Base-by-base conservation (phyloP, 1,140 invertebrate species). In the Drosophila rufa region DNA sequence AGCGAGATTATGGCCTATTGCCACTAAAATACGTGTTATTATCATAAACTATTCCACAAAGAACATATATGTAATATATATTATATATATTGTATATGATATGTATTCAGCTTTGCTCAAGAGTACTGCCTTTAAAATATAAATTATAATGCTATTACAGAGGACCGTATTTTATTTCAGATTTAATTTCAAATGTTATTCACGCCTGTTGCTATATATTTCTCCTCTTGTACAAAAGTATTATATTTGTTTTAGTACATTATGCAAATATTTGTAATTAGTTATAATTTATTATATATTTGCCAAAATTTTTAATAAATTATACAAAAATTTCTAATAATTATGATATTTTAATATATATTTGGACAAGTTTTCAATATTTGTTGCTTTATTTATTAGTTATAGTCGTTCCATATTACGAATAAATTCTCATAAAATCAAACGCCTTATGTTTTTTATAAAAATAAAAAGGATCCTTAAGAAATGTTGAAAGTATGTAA, bases 1-100 rank as follows among this genome's bases (percentile, higher is more conserved):
- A 11, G 1, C 0, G 30, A 58, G 15, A 67, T 67, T 22, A 1
- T 12, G n/a, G 3, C 33, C n/a, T 85, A 86, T 55, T 85, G 82
- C 65, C 19, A 22, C 9, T 25, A 38, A 48, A 15, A 47, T 4
- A 12, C 12, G 4, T 50, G 47, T n/a, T 50, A 27, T 48, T 19
- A 36, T n/a, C 2, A 38, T 11, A 8, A 5, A 56, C 25, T 56
- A 40, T 40, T 25, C 36, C 53, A 36, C 0, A 36, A 2, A 36
- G 9, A 11, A 3, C 33, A 36, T 36, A 36, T 36, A 11, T 36
- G 33, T 36, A 36, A 36, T 36, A 25, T 56, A 42, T 38, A 22
- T 22, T 42, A n/a, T 42, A 38, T 22, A 36, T 38, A 38, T 15
- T 22, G 38, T 38, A 15, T 14, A 38, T 33, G 30, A 19, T 17